Evolutionary conservation across 2,797 vertebrate species (phyloP), one percentile per base, ranked within the genome.

Genomic region (Apodemus agrarius): DNA sequence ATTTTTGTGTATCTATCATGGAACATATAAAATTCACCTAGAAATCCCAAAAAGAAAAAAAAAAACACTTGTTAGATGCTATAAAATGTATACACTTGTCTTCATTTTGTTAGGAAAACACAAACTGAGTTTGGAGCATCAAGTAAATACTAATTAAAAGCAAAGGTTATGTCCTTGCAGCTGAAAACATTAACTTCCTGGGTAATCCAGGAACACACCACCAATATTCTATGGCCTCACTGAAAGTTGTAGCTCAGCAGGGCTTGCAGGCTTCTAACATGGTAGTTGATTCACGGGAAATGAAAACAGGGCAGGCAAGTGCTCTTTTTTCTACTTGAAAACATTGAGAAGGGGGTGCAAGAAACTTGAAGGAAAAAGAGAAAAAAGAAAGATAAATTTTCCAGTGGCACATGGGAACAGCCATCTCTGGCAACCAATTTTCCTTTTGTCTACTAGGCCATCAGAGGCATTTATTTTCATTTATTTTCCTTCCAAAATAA

Each of bases 61-160:
- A 19, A 13, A 21, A 46, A 19, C 81, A 40, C 14, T 40, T 90
- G 54, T 85, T 69, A 54, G 37, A 89, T 63, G 13, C 43, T 76
- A 57, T 90, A 57, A 89, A 88, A 88, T 69, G 52, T 94, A 29
- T 29, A 24, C 67, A 5, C 3, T 82, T 76, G n/a, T 87, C 40
- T 5, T 22, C 63, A 52, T 54, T 1, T 6, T 54, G 37, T 76
- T 80, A 91, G 49, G 87, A 9, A 91, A 59, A 31, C 83, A 94
- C 80, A 90, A 93, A 57, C n/a, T 57, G 81, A 81, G 40, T 26
- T 82, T 63, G 67, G 37, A 91, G n/a, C 83, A 85, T 22, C 52
- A 37, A 72, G 26, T 88, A 91, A 84, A 91, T 95, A 49, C n/a
- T 78, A 92, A 75, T 80, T 88, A 49, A 94, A 92, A 86, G 29